A percentile compares a stretch with the other conserved stretches of the same genome.
These are phyloP conservation scores for Drosophila nebulosa DNA, from an alignment of 1,140 invertebrate genomes.

Conservation along the genomic window DNA sequence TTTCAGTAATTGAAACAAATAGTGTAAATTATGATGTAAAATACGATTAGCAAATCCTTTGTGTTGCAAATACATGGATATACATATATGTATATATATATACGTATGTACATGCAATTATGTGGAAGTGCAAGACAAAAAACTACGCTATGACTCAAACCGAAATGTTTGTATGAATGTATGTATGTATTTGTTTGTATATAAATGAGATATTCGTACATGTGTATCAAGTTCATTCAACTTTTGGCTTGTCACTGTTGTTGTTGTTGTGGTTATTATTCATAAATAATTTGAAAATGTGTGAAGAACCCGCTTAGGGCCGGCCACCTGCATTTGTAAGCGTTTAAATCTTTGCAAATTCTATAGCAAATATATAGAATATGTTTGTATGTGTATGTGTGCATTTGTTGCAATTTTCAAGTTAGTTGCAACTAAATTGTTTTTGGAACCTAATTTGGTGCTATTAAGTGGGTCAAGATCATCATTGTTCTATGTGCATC, in stretches of 20 bases:
- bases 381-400: background rate
- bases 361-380: background rate
- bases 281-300: background rate
- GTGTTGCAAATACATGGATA: background rate
- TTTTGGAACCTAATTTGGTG: conserved; percentile 1
- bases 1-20: no score
- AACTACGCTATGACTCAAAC: background rate
- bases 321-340: background rate
- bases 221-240: background rate
- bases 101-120: background rate
- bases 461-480: background rate
- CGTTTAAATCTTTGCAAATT: background rate
- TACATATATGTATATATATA: background rate
- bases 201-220: background rate
- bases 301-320: background rate
- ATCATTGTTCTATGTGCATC: background rate
- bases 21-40: background rate
- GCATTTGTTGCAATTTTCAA: background rate
- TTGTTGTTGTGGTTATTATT: background rate
- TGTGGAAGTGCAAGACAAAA: background rate
- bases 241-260: background rate
- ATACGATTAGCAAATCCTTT: background rate
- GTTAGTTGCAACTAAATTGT: background rate
- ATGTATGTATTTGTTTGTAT: background rate
- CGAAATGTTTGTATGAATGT: background rate